These are phyloP conservation scores for Ceratothoa steindachneri DNA, from an alignment of 2,888 invertebrate species.

Conservation along the genomic window DNA sequence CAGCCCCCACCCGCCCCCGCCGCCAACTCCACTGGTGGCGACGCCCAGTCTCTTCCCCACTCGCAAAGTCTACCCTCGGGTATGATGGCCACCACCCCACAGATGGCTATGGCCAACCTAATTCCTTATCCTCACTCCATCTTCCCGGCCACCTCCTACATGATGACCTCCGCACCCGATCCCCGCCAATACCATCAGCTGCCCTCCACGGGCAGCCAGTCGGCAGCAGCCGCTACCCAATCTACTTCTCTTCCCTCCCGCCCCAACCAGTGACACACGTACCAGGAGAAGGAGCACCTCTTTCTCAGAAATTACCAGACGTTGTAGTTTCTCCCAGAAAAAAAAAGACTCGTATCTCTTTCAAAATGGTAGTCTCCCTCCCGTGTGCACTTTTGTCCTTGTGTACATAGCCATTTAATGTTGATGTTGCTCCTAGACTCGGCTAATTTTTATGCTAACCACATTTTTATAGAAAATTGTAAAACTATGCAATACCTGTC, in stretches of 20 bases:
- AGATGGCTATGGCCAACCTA: constrained; percentile 46
- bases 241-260: constrained; percentile 11
- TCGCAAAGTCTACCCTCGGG: constrained; percentile 21
- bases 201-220: neutral
- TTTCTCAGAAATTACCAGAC: constrained; percentile 16
- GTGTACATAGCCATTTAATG: neutral
- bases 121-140: constrained; percentile 45
- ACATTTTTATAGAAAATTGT: neutral
- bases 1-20: constrained; percentile 2
- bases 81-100: constrained; percentile 37
- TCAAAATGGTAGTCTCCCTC: neutral
- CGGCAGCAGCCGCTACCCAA: neutral
- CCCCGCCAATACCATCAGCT: constrained; percentile 40
- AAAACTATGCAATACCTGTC: neutral
- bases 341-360: neutral
- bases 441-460: no score
- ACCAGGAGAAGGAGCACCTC: constrained; percentile 13
- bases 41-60: constrained; percentile 12
- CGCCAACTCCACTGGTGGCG: no score
- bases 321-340: neutral
- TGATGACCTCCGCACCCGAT: constrained; percentile 37
- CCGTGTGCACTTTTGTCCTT: neutral
- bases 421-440: neutral
- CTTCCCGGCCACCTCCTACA: constrained; percentile 44
- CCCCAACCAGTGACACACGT: constrained; percentile 27